Evolutionary conservation across 2,888 invertebrate genomes (phyloP), one percentile per base, ranked within the genome.

Genomic region (Scaptodrosophila latifasciaeformis): DNA sequence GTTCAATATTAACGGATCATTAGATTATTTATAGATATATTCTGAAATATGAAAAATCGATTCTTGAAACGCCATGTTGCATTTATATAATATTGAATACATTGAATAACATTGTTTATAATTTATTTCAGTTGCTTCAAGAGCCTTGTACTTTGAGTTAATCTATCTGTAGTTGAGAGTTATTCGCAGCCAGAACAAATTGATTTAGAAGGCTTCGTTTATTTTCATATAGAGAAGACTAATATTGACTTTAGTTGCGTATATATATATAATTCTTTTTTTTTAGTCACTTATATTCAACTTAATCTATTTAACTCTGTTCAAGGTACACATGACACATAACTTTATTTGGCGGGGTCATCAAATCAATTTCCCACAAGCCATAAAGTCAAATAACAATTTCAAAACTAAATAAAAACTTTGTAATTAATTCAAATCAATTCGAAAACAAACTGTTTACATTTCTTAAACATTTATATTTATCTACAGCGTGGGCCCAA

Each of bases 311-410:
- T 55, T 48, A 15, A 39, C 54, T 58, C 49, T 34, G 17, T 63
- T 72, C 70, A 80, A 80, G 79, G 79, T 80, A 80, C 79, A 70
- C 65, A 63, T 78, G 79, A 80, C 79, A 57, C 67, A 62, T 65
- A 19, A 67, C 69, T 78, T 62, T 49, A 30, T 35, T 34, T 31
- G 57, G 39, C 39, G 9, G 13, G 37, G 37, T 10, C 17, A 15
- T 17, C 18, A 37, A 15, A 37, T 17, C 17, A 37, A 37, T 17
- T 7, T 13, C 10, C 3, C 10, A 9, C 9, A 37, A 7, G 10
- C 3, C 17, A 17, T 37, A 62, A 63, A 69, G 56, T 44, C 59
- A 61, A 19, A 49, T 62, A 78, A 72, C 69, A 72, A 56, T 67
- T 71, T 70, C 13, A 43, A 63, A 78, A 71, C 75, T 51, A 70